Evolutionary conservation across 2,888 invertebrate species (phyloP), one percentile per base, ranked within the genome.

Genomic region (Molanna angustata): DNA sequence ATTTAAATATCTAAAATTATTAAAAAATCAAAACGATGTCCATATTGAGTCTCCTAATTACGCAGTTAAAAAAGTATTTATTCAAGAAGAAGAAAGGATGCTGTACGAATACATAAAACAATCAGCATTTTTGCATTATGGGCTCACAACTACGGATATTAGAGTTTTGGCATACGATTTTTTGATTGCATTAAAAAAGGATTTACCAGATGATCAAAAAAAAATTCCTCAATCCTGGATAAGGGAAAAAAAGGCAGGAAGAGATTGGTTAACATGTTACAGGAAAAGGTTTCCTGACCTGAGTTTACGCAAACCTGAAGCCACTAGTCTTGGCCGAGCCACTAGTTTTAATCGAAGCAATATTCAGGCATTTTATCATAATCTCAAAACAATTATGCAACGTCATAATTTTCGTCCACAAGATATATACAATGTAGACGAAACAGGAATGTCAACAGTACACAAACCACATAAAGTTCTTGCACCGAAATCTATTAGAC

Each of bases 261-360:
- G 6, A 35, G 46, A 46, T 14, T 46, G 35, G 46, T n/a, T 33
- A 17, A n/a, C 2, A n/a, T 27, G 44, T 1, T 44, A 31, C n/a
- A 4, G 27, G 1, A 1, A 31, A 44, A 7, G 48, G 21, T 21
- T 22, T 3, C 16, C 40, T 1, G 14, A n/a, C 2, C 19, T 48
- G 22, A n/a, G 13, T 2, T 14, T 48, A 3, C 19, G 40, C 11
- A 48, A 48, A 18, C 40, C 48, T 4, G 48, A 48, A 17, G 16
- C 48, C 3, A 22, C 17, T 9, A 21, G 39, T 4, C 6, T 22
- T 4, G 39, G 27, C 11, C 19, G 48, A 13, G 48, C 22, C 14
- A 40, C 21, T 2, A 31, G 40, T 1, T 40, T 48, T 19, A 48
- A 48, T 17, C 17, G 16, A 13, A 1, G 2, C 3, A 39, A 21